Percentiles rank a stretch among this genome's conserved stretches.
Evolutionary conservation across 2,797 vertebrate species (phyloP).

Genomic region (Syngnathus rostellatus): DNA sequence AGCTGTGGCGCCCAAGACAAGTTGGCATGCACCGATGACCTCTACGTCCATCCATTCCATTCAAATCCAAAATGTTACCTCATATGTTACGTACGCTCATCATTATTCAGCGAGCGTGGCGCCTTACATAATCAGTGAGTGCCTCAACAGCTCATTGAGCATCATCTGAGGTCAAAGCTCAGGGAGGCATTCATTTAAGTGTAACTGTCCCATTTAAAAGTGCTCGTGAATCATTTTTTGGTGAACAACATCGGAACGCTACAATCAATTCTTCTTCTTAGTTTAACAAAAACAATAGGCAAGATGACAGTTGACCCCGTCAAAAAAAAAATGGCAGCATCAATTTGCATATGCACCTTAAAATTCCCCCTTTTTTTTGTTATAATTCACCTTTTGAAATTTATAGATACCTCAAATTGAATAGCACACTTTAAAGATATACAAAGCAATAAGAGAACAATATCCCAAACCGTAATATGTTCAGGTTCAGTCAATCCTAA

Average conservation of each 20-base stretch:
- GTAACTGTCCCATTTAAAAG: not conserved
- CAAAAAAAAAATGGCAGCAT: too few relatives aligned
- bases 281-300: too few relatives aligned
- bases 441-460: too few relatives aligned
- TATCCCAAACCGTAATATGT: too few relatives aligned
- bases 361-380: too few relatives aligned
- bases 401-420: too few relatives aligned
- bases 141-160: not conserved
- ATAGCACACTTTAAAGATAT: too few relatives aligned
- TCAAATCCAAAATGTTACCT: not conserved
- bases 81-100: not conserved
- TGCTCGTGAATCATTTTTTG: not conserved
- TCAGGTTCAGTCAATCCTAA: too few relatives aligned
- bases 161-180: conserved; percentile 1
- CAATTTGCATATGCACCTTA: too few relatives aligned
- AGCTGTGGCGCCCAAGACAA: conserved; percentile 41
- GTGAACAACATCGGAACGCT: not conserved
- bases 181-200: conserved; percentile 1
- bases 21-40: not conserved
- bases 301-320: too few relatives aligned
- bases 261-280: too few relatives aligned
- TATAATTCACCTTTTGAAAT: too few relatives aligned
- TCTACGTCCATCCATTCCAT: not conserved
- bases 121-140: not conserved
- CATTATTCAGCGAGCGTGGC: not conserved